Percentiles rank a stretch among this genome's conserved stretches.
phyloP scores from a whole-genome alignment of 2,888 invertebrate species.

The Volucella zonaria region DNA sequence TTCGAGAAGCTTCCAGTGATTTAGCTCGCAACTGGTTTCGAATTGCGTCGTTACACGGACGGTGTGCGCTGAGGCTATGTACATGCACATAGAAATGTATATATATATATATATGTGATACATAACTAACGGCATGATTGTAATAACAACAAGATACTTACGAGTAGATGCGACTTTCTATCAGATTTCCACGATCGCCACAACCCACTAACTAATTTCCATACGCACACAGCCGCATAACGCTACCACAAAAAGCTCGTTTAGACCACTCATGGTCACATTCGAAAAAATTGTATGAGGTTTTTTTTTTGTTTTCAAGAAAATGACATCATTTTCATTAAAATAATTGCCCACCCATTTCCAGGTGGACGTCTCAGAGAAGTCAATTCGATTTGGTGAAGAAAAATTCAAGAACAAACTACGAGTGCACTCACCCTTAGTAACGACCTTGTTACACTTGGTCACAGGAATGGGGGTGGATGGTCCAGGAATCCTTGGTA shows the following conservation, averaged over 20 bases:
- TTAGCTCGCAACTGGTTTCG: constrained; percentile 38
- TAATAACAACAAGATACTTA: not conserved
- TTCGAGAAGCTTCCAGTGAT: constrained; percentile 17
- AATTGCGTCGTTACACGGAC: constrained; percentile 23
- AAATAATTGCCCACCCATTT: not conserved
- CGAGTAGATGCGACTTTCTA: not conserved
- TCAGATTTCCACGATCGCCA: constrained; percentile 14
- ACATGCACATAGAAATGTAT: not conserved
- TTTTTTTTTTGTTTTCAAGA: not conserved
- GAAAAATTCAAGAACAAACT: not conserved
- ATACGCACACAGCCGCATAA: constrained; percentile 1
- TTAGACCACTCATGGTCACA: constrained; percentile 1
- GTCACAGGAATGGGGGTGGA: constrained; percentile 79
- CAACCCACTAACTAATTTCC: constrained; percentile 25
- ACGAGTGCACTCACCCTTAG: constrained; percentile 73
- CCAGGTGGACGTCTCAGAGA: not conserved
- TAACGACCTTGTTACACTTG: constrained; percentile 80
- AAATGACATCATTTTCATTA: constrained; percentile 55
- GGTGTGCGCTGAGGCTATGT: not conserved
- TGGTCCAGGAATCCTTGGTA: constrained; percentile 76
- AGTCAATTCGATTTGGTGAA: not conserved
- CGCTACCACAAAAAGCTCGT: not conserved
- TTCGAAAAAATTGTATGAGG: not conserved
- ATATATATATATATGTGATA: no score
- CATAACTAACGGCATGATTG: not conserved